Evolutionary conservation across 2,888 invertebrate species (phyloP), one percentile per base, ranked within the genome.

Genomic region (Acanthosepion lycidas): DNA sequence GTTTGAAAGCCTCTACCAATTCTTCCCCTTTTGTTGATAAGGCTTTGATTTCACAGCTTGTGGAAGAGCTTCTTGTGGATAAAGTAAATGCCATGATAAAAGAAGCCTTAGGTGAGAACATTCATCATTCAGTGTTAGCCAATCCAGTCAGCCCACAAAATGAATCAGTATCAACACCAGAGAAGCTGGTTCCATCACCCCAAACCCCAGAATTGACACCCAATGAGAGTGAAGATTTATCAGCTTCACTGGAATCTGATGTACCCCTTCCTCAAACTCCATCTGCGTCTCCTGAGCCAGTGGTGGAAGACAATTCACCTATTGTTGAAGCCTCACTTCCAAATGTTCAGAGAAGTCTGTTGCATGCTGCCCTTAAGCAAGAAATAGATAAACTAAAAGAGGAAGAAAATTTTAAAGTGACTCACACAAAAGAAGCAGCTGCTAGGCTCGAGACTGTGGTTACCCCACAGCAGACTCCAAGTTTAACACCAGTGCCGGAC

Each of bases 41-140:
- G 49, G 12, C n/a, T n/a, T 28, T 93, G 18, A 28, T 93, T 28
- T 93, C 49, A n/a, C 51, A n/a, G 28, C 93, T 93, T 5, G 53
- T 93, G 8, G 93, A 93, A 33, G 93, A 93, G 28, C 49, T 93
- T 49, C 93, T 93, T 26, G 48, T 53, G 49, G 93, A 93, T 93
- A 93, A 93, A 93, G n/a, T 78, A 78, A 78, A 78, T 78, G 78
- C n/a, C 9, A 78, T 78, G 78, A n/a, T 78, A 0, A 33, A 78
- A 78, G 12, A n/a, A 12, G n/a, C n/a, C 3, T 15, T n/a, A 33
- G n/a, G 12, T 15, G 78, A 78, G 15, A 33, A 33, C n/a, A 15
- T 1, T 15, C n/a, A 33, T n/a, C 12, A 3, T n/a, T n/a, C 33
- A 18, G 15, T n/a, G 12, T 12, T n/a, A 78, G n/a, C 78, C 12